Evolutionary conservation across 2,888 invertebrate species (phyloP).

Genomic region (Cosmopolites sordidus): DNA sequence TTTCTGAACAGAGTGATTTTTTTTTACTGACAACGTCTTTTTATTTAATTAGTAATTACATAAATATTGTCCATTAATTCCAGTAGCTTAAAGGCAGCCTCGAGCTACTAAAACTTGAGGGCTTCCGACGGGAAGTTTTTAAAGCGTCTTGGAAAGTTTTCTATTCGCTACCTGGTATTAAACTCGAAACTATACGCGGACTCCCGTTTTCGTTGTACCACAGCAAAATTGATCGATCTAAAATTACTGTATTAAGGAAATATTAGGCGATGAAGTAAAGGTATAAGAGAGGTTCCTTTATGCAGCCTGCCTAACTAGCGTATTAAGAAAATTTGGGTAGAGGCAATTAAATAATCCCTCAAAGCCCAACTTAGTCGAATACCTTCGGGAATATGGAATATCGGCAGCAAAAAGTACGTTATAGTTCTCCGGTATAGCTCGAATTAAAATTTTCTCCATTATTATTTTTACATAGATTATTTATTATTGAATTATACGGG

Average conservation of each 20-base stretch:
- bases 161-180: conserved; percentile 26
- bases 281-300: conserved; percentile 47
- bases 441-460: no score
- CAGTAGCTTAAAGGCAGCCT: conserved; percentile 16
- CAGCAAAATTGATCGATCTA: conserved; percentile 37
- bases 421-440: not conserved
- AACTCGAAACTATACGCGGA: conserved; percentile 19
- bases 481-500: no score
- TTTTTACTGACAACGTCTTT: not conserved
- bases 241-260: conserved; percentile 39
- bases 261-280: conserved; percentile 49
- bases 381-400: conserved; percentile 43
- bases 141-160: conserved; percentile 27
- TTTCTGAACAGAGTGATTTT: no score
- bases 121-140: conserved; percentile 20
- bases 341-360: conserved; percentile 51
- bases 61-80: conserved; percentile 21
- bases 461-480: no score
- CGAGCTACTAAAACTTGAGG: conserved; percentile 19
- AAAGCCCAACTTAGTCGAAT: conserved; percentile 49
- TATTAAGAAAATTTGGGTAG: conserved; percentile 49
- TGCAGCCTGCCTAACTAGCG: conserved; percentile 35
- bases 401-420: conserved; percentile 22
- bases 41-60: conserved; percentile 17
- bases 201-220: conserved; percentile 18